Conservation (phyloP, 2,888 invertebrate species). For the Caradrina kadenii region DNA sequence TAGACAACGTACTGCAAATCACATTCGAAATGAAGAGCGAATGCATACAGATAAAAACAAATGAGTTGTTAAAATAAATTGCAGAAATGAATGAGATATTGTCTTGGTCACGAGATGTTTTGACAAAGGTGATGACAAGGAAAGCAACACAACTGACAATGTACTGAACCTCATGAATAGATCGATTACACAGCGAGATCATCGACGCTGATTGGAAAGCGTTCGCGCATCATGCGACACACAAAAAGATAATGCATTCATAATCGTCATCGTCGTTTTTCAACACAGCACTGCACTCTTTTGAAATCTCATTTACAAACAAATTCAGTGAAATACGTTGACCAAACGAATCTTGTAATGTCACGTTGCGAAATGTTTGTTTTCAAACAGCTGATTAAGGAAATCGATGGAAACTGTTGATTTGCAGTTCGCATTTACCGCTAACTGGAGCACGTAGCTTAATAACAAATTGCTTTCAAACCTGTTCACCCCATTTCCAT, state of each 20-base stretch:
- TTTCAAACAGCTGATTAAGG: conserved; percentile 67
- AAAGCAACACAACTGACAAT: conserved; percentile 44
- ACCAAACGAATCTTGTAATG: conserved; percentile 65
- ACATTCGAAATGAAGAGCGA: conserved; percentile 30
- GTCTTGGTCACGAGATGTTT: conserved; percentile 39
- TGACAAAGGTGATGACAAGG: conserved; percentile 49
- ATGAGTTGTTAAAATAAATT: conserved; percentile 24
- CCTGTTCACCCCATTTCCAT: conserved; percentile 62
- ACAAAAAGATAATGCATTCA: conserved; percentile 67
- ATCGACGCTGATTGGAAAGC: conserved; percentile 75
- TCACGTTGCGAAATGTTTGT: conserved; percentile 63
- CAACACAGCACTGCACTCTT: conserved; percentile 63
- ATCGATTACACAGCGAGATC: conserved; percentile 71
- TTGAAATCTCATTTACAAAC: conserved; percentile 65
- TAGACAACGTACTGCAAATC: conserved; percentile 1
- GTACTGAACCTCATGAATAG: conserved; percentile 70
- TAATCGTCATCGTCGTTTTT: conserved; percentile 68
- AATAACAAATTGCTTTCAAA: conserved; percentile 63
- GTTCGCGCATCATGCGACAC: conserved; percentile 51
- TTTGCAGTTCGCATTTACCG: conserved; percentile 45
- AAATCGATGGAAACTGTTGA: conserved; percentile 56
- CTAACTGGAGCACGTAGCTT: conserved; percentile 59
- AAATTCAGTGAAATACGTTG: conserved; percentile 56
- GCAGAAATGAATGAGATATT: conserved; percentile 32
- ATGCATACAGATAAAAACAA: conserved; percentile 14